phyloP scores from a whole-genome alignment of 2,797 vertebrate species.

The Micromesistius poutassou region DNA sequence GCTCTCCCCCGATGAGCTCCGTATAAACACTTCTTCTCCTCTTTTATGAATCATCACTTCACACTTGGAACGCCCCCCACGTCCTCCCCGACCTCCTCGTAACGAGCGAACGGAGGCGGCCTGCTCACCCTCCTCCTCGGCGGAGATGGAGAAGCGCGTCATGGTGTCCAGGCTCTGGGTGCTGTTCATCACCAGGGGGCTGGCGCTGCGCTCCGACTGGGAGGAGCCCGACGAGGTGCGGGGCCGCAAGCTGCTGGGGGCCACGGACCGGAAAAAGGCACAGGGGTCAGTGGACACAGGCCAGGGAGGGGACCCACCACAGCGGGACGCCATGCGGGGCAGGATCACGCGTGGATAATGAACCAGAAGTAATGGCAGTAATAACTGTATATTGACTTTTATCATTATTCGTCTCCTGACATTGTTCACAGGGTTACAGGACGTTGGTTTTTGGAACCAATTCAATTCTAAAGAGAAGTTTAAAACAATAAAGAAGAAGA shows the following conservation, averaged over 20 bases:
- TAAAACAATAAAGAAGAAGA: too few species aligned
- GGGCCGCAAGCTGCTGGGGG: conserved; percentile 74
- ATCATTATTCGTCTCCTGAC: background rate
- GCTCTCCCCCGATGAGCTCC: background rate
- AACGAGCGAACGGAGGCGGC: background rate
- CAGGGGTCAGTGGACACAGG: background rate
- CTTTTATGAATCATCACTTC: background rate
- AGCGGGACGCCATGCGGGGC: background rate
- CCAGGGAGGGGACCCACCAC: background rate
- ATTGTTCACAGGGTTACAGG: background rate
- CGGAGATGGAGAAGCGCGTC: conserved; percentile 84
- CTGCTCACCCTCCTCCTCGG: conserved; percentile 81
- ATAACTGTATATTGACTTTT: background rate
- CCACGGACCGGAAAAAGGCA: accelerated
- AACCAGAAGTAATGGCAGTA: background rate
- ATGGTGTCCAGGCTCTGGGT: conserved; percentile 84
- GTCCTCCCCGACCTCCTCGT: background rate
- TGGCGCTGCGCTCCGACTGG: conserved; percentile 78
- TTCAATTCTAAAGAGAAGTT: too few species aligned
- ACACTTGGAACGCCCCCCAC: too few species aligned
- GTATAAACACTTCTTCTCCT: background rate
- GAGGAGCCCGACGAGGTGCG: conserved; percentile 83
- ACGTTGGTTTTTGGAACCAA: background rate
- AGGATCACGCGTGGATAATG: background rate
- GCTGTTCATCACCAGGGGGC: conserved; percentile 76